Percentiles rank a stretch among this genome's conserved stretches.
These are phyloP conservation scores for Phalacrocorax aristotelis DNA, from an alignment of 2,113 vertebrate species.

Conservation along the genomic window DNA sequence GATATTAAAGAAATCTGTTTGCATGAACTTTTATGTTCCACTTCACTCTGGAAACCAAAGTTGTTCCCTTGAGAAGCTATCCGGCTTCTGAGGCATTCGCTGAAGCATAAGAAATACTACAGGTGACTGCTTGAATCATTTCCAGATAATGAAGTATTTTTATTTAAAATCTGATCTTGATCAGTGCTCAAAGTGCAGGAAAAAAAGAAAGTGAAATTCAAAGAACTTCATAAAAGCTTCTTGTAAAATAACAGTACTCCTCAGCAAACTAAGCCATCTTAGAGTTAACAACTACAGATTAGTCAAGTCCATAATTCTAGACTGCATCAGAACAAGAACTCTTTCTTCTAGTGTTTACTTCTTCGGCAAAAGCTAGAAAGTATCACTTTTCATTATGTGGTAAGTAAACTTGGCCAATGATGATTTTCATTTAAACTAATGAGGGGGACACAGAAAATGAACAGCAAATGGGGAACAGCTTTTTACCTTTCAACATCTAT, in stretches of 20 bases:
- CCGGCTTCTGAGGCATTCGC: background rate
- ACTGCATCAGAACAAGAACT: background rate
- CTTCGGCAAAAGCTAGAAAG: background rate
- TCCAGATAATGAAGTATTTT: background rate
- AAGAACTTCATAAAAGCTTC: background rate
- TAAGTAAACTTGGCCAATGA: background rate
- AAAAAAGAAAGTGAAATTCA: background rate
- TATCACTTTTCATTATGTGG: background rate
- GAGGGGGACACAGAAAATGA: background rate
- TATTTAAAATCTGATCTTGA: constrained; percentile 15
- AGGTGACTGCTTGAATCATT: background rate
- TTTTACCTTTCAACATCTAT: background rate
- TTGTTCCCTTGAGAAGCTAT: constrained; percentile 3
- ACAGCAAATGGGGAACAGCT: background rate
- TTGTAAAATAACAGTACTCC: background rate
- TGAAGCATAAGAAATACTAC: background rate
- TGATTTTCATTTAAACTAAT: background rate
- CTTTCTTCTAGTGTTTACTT: background rate
- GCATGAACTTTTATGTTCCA: background rate
- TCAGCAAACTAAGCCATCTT: background rate
- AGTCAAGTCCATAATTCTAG: background rate
- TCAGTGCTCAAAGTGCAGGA: background rate
- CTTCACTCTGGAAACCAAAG: constrained; percentile 44
- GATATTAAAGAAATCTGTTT: background rate
- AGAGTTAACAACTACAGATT: background rate